Percentiles rank a stretch among this genome's conserved stretches.
Evolutionary conservation across 2,797 vertebrate species (phyloP).

Genomic region (Muscicapa striata): DNA sequence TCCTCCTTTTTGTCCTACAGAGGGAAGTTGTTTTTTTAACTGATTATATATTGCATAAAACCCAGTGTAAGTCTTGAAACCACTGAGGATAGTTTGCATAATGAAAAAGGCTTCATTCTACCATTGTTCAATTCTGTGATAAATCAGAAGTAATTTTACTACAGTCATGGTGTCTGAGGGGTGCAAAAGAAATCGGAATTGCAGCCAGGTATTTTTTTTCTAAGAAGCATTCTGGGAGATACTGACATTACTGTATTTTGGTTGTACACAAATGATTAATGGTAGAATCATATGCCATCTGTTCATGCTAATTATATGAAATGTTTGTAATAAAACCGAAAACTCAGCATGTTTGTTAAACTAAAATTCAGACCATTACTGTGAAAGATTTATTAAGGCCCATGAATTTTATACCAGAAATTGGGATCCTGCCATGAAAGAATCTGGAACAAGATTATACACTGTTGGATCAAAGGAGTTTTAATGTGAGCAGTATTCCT

Average conservation of each 20-base stretch:
- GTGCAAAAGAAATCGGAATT: conserved; percentile 16
- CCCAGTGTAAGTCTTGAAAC: not conserved
- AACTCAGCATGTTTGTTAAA: conserved; percentile 10
- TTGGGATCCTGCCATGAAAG: not conserved
- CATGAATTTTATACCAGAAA: not conserved
- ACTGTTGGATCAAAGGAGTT: not conserved
- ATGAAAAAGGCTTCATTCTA: conserved; percentile 34
- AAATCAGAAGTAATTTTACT: conserved; percentile 49
- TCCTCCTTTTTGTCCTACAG: conserved; percentile 32
- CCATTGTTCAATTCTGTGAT: not conserved
- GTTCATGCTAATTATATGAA: conserved; percentile 56
- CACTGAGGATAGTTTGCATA: not conserved
- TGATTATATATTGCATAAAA: conserved; percentile 23
- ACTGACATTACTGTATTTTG: conserved; percentile 33
- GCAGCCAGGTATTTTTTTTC: conserved; percentile 34
- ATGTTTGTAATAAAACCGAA: conserved; percentile 49
- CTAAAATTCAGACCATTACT: conserved; percentile 6
- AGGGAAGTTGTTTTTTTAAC: conserved; percentile 27
- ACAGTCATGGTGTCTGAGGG: not conserved
- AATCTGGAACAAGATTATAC: not conserved
- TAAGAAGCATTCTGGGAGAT: not conserved
- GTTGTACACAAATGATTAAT: conserved; percentile 59
- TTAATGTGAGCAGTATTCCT: not conserved
- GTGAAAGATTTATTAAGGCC: conserved; percentile 37
- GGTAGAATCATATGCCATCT: conserved; percentile 54